Conservation (phyloP, 2,888 invertebrate species). For the Tetramorium bicarinatum region DNA sequence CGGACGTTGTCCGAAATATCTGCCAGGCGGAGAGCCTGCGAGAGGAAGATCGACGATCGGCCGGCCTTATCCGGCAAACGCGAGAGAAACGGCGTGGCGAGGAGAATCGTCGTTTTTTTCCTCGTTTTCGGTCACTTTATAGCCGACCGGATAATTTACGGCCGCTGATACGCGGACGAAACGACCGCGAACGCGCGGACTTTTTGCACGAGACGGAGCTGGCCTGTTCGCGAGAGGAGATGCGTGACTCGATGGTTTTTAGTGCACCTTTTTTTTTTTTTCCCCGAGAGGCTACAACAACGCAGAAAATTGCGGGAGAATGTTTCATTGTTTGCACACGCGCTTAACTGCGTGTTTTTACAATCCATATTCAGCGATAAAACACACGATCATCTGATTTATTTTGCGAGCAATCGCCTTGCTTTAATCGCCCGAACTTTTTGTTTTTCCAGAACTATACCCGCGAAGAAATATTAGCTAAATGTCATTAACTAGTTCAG, state of each 20-base stretch:
- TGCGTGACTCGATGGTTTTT: background rate
- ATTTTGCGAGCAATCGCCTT: background rate
- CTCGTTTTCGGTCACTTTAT: conserved; percentile 33
- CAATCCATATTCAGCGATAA: conserved; percentile 13
- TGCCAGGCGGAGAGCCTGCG: conserved; percentile 59
- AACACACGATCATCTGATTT: background rate
- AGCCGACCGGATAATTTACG: conserved; percentile 53
- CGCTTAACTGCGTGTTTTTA: background rate
- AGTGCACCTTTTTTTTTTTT: conserved; percentile 12
- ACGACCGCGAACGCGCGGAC: conserved; percentile 1
- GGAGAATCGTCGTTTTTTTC: conserved; percentile 11
- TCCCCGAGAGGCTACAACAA: background rate
- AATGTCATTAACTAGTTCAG: too few species aligned
- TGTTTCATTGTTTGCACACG: background rate
- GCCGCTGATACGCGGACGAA: conserved; percentile 26
- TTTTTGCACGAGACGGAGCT: background rate
- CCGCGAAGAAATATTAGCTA: too few species aligned
- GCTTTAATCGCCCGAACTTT: background rate
- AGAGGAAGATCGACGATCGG: conserved; percentile 33
- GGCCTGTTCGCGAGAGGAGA: background rate
- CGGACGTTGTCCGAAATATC: conserved; percentile 69
- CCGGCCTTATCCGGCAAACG: conserved; percentile 10
- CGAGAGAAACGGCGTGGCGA: background rate
- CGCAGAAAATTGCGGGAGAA: conserved; percentile 14
- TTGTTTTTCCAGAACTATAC: background rate